Base-by-base conservation (phyloP, 2,888 invertebrate species). In the Rugalucina vietnamica region DNA sequence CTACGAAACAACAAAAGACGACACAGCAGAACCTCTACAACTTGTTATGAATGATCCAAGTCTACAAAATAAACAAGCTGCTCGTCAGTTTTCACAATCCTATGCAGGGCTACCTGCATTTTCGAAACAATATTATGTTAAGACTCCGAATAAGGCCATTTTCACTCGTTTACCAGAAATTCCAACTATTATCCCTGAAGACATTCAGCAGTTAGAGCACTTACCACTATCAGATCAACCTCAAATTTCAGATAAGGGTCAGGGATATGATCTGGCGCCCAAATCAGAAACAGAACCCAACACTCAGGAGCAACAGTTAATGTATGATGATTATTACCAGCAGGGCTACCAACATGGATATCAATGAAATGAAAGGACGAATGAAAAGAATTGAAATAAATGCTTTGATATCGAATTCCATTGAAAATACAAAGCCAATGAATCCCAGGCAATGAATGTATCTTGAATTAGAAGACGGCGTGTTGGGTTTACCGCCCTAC, bases 241-340 rank as follows among this genome's bases (percentile, higher is more conserved):
- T 12, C 65, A 65, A 21, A 5, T 34, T 5, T 18, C 34, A 18
- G 34, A 8, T 34, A 18, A 21, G 4, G 34, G 34, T 34, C 65
- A 65, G 34, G 21, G 18, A 32, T 32, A 65, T 34, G 65, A 65
- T 18, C 4, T 18, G 12, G 18, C 18, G 29, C 10, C 65, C 14
- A 1, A 3, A 34, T 32, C 65, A 2, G 57, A 4, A 3, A 27
- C 3, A 8, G 34, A 65, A n/a, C 18, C 21, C 4, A 32, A 10
- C 21, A 60, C 3, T 60, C 21, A 32, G 8, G 65, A 65, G 21
- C 65, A 65, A 10, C 29, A 10, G 29, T 12, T 65, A 10, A 65
- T 65, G 65, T 65, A 65, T 65, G 29, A 65, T 27, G 34, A 34
- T 65, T 65, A 65, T 34, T 65, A 65, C 21, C 65, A 65, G 34